Evolutionary conservation across 2,113 vertebrate genomes (phyloP).

Genomic region (Hippocampus barbouri): DNA sequence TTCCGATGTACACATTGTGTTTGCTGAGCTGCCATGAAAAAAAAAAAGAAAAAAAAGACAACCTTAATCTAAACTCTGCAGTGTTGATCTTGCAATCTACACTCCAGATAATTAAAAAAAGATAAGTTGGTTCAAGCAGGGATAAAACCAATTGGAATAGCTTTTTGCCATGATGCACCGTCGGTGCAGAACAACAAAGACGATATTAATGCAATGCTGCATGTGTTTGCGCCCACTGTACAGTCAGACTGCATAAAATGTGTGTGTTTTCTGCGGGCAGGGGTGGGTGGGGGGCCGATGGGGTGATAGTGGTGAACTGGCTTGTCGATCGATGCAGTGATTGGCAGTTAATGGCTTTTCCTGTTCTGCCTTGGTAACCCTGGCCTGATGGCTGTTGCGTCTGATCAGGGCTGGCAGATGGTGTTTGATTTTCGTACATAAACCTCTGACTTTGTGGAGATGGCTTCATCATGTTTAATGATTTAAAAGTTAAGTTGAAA

Average conservation of each 20-base stretch:
- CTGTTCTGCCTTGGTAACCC: conserved; percentile 79
- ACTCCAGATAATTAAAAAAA: conserved; percentile 50
- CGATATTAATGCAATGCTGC: conserved; percentile 17
- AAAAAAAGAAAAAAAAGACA: conserved; percentile 24
- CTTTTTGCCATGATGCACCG: conserved; percentile 1
- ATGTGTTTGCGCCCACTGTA: conserved; percentile 22
- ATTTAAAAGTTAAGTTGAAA: conserved; percentile 73
- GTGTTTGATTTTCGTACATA: conserved; percentile 76
- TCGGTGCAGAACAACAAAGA: conserved; percentile 2
- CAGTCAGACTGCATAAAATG: conserved; percentile 48
- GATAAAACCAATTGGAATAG: conserved; percentile 34
- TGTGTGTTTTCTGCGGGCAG: conserved; percentile 48
- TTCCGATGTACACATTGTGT: conserved; percentile 36
- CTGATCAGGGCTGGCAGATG: conserved; percentile 79
- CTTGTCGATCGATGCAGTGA: conserved; percentile 80
- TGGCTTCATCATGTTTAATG: conserved; percentile 76
- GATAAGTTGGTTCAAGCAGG: conserved; percentile 32
- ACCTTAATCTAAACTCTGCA: conserved; percentile 48
- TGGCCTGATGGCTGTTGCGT: conserved; percentile 74
- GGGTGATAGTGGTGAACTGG: conserved; percentile 64
- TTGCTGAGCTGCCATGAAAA: conserved; percentile 30
- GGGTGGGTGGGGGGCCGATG: conserved; percentile 28
- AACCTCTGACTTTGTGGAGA: conserved; percentile 71
- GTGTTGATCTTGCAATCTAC: conserved; percentile 54
- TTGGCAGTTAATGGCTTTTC: conserved; percentile 83